phyloP scores from a whole-genome alignment of 2,888 invertebrate genomes.

The Epistrophe grossulariae region DNA sequence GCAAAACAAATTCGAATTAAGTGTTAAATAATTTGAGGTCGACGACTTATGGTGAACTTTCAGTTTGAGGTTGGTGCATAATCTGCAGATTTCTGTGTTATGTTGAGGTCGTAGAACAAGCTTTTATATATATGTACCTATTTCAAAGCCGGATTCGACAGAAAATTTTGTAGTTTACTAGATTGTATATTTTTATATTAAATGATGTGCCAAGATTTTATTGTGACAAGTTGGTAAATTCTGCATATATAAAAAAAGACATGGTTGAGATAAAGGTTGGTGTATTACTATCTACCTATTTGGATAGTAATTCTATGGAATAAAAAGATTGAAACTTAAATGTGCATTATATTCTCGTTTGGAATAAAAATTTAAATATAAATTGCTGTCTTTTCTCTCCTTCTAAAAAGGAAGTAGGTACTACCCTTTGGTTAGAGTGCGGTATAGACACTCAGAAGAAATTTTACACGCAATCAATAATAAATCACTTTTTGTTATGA shows the following conservation, averaged over 20 bases:
- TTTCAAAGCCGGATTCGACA: conserved; percentile 50
- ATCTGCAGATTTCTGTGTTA: conserved; percentile 70
- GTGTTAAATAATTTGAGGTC: conserved; percentile 74
- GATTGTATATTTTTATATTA: neutral
- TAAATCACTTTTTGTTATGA: no score
- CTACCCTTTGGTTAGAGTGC: no score
- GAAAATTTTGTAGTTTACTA: conserved; percentile 33
- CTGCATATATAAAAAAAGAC: neutral
- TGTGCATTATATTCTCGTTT: neutral
- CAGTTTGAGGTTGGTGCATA: conserved; percentile 72
- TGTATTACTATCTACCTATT: neutral
- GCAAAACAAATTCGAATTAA: conserved; percentile 50
- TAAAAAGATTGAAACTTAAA: neutral
- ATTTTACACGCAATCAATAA: no score
- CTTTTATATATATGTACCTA: no score
- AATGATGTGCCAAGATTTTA: neutral
- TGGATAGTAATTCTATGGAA: neutral
- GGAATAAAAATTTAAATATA: neutral
- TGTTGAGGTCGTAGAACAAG: conserved; percentile 58
- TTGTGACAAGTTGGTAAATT: conserved; percentile 4
- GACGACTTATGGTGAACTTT: conserved; percentile 72
- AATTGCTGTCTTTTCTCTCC: no score
- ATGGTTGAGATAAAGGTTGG: neutral
- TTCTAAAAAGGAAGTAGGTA: no score
- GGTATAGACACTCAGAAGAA: no score